Conservation (phyloP, 2,888 invertebrate species). For the Subacronicta megacephala region DNA sequence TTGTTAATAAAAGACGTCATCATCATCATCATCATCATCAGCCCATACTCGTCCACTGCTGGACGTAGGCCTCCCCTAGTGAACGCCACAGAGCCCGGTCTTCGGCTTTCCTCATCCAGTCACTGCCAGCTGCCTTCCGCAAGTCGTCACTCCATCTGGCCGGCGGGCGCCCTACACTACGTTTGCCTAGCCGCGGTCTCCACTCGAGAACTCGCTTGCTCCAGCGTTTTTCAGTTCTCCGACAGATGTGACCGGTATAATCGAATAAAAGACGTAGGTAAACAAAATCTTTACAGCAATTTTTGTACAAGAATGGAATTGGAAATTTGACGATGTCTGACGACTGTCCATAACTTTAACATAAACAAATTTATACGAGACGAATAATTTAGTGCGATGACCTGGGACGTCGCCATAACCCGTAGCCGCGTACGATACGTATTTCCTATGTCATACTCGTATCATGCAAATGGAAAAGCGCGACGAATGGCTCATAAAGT, state of each 20-base stretch:
- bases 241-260: no score
- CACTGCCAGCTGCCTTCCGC: no score
- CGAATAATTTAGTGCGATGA: constrained; percentile 67
- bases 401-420: constrained; percentile 67
- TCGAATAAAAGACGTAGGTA: constrained; percentile 44
- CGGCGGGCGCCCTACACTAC: no score
- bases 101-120: no score
- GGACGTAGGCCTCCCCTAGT: no score
- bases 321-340: constrained; percentile 57
- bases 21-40: no score
- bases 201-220: no score
- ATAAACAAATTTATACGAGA: constrained; percentile 63
- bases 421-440: constrained; percentile 55
- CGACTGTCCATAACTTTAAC: constrained; percentile 60
- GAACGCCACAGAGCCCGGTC: no score
- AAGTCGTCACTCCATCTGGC: no score
- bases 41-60: no score
- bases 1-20: constrained; percentile 38
- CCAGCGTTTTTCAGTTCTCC: no score
- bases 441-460: constrained; percentile 73
- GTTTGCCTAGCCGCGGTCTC: no score
- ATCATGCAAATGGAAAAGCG: constrained; percentile 86
- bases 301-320: constrained; percentile 49
- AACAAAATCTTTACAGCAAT: constrained; percentile 24
- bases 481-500: constrained; percentile 85